Evolutionary conservation across 2,888 invertebrate genomes (phyloP).

Genomic region (Nineta flava): DNA sequence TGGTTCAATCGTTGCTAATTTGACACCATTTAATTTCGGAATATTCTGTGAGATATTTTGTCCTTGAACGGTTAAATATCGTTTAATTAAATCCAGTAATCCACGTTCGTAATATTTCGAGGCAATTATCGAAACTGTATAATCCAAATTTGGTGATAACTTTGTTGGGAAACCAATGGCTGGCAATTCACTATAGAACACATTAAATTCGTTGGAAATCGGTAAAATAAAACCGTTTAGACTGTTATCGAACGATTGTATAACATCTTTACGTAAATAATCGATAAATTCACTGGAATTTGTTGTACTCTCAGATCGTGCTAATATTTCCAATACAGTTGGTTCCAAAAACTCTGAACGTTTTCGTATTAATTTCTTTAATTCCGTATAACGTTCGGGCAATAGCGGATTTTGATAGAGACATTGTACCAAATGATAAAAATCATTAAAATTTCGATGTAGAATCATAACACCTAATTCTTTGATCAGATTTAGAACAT

Average conservation of each 20-base stretch:
- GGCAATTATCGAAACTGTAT: not conserved
- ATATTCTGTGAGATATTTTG: not conserved
- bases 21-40: not conserved
- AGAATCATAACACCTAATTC: not conserved
- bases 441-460: not conserved
- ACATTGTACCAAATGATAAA: not conserved
- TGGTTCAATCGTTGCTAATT: not conserved
- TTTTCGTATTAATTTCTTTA: not conserved
- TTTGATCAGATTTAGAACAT: not conserved
- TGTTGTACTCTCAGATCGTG: not conserved
- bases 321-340: not conserved
- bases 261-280: not conserved
- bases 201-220: not conserved
- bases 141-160: not conserved
- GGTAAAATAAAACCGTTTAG: not conserved
- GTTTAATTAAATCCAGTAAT: not conserved
- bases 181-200: not conserved
- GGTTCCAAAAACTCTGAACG: not conserved
- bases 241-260: not conserved
- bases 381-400: not conserved
- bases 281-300: not conserved
- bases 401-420: not conserved
- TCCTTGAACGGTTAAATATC: not conserved
- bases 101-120: not conserved
- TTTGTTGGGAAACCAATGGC: not conserved